phyloP scores from a whole-genome alignment of 2,113 vertebrate genomes.

The Prietella phreatophila region DNA sequence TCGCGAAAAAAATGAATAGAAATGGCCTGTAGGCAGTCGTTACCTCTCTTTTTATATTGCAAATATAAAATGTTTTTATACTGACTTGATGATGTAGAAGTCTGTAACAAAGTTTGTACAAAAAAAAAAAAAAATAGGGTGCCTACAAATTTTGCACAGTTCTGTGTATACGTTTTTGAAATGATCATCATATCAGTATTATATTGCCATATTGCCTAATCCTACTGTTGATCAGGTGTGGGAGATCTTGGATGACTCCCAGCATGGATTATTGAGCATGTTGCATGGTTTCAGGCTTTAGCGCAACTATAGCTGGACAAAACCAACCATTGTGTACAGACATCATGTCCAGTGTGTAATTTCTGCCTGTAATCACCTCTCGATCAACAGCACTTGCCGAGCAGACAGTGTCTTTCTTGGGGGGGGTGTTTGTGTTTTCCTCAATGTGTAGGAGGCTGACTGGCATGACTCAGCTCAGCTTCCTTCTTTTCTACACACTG shows the following conservation, averaged over 20 bases:
- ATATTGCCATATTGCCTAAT: not conserved
- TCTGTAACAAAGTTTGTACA: no score
- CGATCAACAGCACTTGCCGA: not conserved
- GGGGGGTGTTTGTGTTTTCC: slow-evolving; percentile 11
- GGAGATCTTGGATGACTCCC: not conserved
- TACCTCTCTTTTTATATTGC: no score
- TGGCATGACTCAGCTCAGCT: slow-evolving; percentile 60
- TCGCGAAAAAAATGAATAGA: no score
- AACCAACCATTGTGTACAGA: not conserved
- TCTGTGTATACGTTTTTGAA: not conserved
- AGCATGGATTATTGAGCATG: not conserved
- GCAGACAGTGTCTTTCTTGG: not conserved
- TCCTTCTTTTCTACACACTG: slow-evolving; percentile 55
- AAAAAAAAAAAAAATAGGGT: no score
- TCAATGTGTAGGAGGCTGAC: slow-evolving; percentile 53
- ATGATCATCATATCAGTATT: not conserved
- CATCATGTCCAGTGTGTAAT: not conserved
- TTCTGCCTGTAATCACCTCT: not conserved
- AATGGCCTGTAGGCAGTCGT: no score
- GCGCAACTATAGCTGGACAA: not conserved
- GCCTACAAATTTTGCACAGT: no score
- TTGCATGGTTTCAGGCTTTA: not conserved
- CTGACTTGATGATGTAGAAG: no score
- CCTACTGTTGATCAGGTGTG: not conserved
- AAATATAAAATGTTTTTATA: no score